phyloP scores from a whole-genome alignment of 2,888 invertebrate genomes.

The Tiliacea citrago region DNA sequence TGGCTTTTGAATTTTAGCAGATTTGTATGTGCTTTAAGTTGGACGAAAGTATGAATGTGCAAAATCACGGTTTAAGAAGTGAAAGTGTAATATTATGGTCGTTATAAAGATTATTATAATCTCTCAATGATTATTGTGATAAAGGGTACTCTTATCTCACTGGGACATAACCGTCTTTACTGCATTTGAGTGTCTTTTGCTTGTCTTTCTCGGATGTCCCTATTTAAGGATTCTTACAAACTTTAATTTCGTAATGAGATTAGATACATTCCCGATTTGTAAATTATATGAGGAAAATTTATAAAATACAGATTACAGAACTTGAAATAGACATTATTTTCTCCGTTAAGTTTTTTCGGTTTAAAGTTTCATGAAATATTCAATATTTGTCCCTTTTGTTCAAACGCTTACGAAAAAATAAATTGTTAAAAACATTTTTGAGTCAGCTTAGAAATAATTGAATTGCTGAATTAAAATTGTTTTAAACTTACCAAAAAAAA shows the following conservation, averaged over 20 bases:
- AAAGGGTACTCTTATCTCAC: slow-evolving; percentile 24
- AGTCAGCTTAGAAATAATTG: not conserved
- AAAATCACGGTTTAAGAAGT: not conserved
- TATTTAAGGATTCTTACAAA: not conserved
- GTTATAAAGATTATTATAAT: slow-evolving; percentile 26
- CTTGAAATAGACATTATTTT: not conserved
- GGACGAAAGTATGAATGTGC: not conserved
- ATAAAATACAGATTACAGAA: too few species aligned
- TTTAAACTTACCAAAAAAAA: not conserved
- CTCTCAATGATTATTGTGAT: slow-evolving; percentile 9
- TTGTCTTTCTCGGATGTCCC: slow-evolving; percentile 12
- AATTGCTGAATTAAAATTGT: not conserved
- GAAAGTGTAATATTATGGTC: not conserved
- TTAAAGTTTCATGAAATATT: not conserved
- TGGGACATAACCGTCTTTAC: slow-evolving; percentile 28
- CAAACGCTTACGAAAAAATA: not conserved
- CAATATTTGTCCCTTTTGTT: not conserved
- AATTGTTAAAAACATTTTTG: not conserved
- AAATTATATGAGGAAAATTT: not conserved
- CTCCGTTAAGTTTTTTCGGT: not conserved
- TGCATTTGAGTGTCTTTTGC: slow-evolving; percentile 1
- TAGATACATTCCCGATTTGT: slow-evolving; percentile 26
- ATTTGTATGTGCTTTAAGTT: too few species aligned
- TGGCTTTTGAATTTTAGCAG: too few species aligned
- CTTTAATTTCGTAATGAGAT: not conserved